phyloP scores from a whole-genome alignment of 2,797 vertebrate genomes.

The Coregonus sp. region DNA sequence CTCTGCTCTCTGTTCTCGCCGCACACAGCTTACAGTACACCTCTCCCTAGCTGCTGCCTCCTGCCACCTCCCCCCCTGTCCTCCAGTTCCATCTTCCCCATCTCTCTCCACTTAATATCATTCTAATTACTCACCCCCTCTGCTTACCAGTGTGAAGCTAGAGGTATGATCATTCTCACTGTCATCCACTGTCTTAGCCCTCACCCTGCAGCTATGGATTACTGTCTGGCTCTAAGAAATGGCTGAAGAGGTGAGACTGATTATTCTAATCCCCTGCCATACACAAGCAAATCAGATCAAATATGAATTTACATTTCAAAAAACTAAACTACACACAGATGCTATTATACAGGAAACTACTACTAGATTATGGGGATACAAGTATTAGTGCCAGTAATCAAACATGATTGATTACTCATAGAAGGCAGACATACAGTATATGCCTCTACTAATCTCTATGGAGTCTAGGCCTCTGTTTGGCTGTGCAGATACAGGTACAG shows the following conservation, averaged over 20 bases:
- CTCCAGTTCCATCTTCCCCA: neutral
- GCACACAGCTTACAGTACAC: neutral
- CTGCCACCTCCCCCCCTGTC: neutral
- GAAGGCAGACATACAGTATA: neutral
- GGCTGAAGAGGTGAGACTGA: neutral
- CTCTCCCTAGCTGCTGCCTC: constrained; percentile 12
- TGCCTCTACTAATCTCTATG: neutral
- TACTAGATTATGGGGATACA: neutral
- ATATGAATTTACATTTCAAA: neutral
- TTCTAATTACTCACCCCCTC: neutral
- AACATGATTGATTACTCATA: neutral
- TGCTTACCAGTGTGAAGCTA: neutral
- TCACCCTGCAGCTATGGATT: neutral
- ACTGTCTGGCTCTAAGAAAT: neutral
- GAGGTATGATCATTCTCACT: neutral
- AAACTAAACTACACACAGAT: neutral
- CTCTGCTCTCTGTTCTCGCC: neutral
- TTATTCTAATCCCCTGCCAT: neutral
- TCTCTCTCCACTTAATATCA: constrained; percentile 1
- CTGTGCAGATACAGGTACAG: neutral
- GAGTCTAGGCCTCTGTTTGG: neutral
- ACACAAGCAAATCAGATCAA: neutral
- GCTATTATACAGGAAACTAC: neutral
- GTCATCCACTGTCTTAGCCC: neutral
- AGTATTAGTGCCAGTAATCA: neutral